Base-by-base conservation (phyloP, 2,888 invertebrate genomes). In the Lydus trimaculatus region DNA sequence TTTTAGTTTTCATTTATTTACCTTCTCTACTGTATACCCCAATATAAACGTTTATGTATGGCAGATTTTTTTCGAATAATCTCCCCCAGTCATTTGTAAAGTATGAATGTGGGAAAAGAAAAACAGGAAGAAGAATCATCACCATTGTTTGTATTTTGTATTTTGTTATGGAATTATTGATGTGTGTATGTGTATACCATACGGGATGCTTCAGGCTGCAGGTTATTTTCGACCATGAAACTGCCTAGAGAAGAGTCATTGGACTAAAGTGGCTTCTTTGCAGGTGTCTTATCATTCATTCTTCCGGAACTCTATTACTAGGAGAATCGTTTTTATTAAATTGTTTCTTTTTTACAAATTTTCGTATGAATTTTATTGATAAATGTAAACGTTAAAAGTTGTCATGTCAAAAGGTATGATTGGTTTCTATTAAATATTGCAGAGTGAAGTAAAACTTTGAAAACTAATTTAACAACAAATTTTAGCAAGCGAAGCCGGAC, bases 221-320 rank as follows among this genome's bases (percentile, higher is more conserved):
- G 36, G 36, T 25, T 33, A 39, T 39, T 39, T 61, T 61, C 23
- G 61, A 31, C 36, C n/a, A 23, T 31, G 31, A 33, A 20, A 8
- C 20, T 28, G 23, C 52, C 62, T 61, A 31, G 71, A 62, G 60
- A 43, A 67, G 66, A 72, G 76, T 76, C 76, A 75, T 74, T 75
- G 75, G 72, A 75, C 75, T 65, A 64, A 66, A 65, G 72, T 64
- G 68, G 48, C 48, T 69, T 70, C 72, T 62, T 72, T 72, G 72
- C 73, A 76, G 73, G 75, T 74, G 73, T 73, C 72, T 72, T 73
- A 72, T 75, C 73, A 68, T 61, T 73, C 73, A 68, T 63, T 65
- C 36, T 73, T 69, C 71, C 72, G 67, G 66, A 72, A 66, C 65
- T 67, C 20, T 2, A 39, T 15, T 33, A 33, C 33, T 7, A 7